Percentiles rank a stretch among this genome's conserved stretches.
Evolutionary conservation across 2,113 vertebrate species (phyloP).

Genomic region (Forbesichthys agassizii): DNA sequence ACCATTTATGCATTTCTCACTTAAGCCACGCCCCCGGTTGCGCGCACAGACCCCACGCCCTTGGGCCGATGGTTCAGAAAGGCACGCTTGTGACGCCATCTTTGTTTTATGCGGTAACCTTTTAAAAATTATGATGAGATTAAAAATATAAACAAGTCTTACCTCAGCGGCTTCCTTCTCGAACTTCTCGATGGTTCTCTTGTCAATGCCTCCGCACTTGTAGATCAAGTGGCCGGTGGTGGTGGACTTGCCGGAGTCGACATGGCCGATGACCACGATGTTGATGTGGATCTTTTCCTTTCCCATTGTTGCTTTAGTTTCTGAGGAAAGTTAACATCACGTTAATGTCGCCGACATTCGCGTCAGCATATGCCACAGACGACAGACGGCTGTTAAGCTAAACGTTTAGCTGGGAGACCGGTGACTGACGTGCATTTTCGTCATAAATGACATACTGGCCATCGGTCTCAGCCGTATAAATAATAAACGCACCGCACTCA

Average conservation of each 20-base stretch:
- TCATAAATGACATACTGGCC: too few species aligned
- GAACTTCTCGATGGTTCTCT: constrained; percentile 85
- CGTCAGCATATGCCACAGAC: neutral
- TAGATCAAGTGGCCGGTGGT: constrained; percentile 83
- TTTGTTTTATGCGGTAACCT: constrained; percentile 44
- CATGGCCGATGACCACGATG: constrained; percentile 86
- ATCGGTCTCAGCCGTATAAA: too few species aligned
- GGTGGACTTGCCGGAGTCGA: constrained; percentile 85
- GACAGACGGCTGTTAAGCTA: too few species aligned
- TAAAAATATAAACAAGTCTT: neutral
- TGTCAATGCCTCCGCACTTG: constrained; percentile 85
- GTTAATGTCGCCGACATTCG: neutral
- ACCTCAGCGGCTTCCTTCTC: constrained; percentile 85
- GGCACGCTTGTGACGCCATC: constrained; percentile 76
- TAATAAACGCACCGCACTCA: too few species aligned
- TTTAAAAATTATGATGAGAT: neutral
- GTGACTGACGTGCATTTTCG: too few species aligned
- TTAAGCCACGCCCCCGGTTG: constrained; percentile 62
- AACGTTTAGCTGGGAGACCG: neutral
- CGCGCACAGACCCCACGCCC: constrained; percentile 57
- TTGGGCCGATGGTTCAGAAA: constrained; percentile 45
- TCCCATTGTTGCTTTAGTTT: constrained; percentile 76
- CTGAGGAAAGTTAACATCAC: constrained; percentile 22
- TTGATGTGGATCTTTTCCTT: constrained; percentile 84
- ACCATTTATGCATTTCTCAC: neutral